A percentile compares a stretch with the other conserved stretches of the same genome.
phyloP scores from a whole-genome alignment of 2,888 invertebrate species.

The Cataglyphis cursor region DNA sequence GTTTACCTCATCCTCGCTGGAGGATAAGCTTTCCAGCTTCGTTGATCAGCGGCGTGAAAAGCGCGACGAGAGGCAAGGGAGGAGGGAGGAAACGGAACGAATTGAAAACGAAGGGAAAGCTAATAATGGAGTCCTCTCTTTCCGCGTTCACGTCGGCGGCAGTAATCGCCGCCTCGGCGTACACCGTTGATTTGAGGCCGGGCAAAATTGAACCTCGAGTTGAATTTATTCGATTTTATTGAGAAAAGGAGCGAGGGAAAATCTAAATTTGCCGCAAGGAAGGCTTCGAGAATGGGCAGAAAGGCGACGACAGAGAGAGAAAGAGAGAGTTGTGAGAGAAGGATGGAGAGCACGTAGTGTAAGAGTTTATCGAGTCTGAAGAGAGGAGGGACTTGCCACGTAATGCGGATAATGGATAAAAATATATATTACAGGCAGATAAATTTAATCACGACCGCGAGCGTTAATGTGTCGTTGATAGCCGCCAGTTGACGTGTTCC shows the following conservation, averaged over 20 bases:
- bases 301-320: neutral
- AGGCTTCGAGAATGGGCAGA: neutral
- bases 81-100: constrained; percentile 42
- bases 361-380: neutral
- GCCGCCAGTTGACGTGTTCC: constrained; percentile 12
- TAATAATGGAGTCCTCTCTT: constrained; percentile 67
- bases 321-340: neutral
- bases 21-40: constrained; percentile 17
- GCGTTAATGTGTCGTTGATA: constrained; percentile 27
- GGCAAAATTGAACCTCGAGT: constrained; percentile 66
- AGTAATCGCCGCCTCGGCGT: constrained; percentile 64
- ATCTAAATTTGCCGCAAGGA: constrained; percentile 57
- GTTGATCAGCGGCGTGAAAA: constrained; percentile 36
- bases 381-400: neutral
- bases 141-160: constrained; percentile 55
- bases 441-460: constrained; percentile 33
- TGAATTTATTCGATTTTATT: constrained; percentile 72
- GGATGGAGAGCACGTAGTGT: neutral
- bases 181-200: constrained; percentile 64
- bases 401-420: constrained; percentile 47
- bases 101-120: constrained; percentile 64
- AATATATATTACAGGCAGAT: constrained; percentile 26
- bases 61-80: neutral
- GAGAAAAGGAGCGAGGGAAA: constrained; percentile 56
- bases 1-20: constrained; percentile 26